phyloP scores from a whole-genome alignment of 2,113 vertebrate species.

The Steatornis caripensis region DNA sequence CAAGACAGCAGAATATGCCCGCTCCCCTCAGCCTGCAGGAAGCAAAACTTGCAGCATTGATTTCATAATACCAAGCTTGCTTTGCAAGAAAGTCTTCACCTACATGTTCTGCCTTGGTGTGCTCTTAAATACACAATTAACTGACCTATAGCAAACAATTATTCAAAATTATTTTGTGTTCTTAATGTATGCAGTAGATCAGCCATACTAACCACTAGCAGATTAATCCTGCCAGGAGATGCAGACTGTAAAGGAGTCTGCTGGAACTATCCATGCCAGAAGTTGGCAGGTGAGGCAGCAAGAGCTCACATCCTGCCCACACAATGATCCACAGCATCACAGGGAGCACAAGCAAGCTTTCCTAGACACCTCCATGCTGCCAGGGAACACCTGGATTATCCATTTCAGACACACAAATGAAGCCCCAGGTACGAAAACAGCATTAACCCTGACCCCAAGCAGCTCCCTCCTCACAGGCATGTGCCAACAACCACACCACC shows the following conservation, averaged over 20 bases:
- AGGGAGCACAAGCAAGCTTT: neutral
- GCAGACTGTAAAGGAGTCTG: neutral
- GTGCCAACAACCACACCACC: neutral
- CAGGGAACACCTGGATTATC: neutral
- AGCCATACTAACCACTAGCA: fast-evolving
- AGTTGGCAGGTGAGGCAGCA: neutral
- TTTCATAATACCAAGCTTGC: neutral
- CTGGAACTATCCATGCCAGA: neutral
- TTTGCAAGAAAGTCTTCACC: neutral
- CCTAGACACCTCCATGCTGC: neutral
- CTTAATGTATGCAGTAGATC: neutral
- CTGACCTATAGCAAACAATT: neutral
- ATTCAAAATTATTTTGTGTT: neutral
- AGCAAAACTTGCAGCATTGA: neutral
- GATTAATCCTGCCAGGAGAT: neutral
- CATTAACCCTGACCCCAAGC: neutral
- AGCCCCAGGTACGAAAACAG: fast-evolving
- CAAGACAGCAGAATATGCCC: neutral
- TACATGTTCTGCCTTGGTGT: neutral
- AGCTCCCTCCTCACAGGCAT: neutral
- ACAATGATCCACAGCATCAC: neutral
- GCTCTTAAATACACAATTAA: neutral
- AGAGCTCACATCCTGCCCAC: neutral
- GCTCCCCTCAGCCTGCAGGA: neutral
- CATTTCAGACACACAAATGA: neutral